These are phyloP conservation scores for Drosophila aldrichi DNA, from an alignment of 2,888 invertebrate species.

Conservation along the genomic window DNA sequence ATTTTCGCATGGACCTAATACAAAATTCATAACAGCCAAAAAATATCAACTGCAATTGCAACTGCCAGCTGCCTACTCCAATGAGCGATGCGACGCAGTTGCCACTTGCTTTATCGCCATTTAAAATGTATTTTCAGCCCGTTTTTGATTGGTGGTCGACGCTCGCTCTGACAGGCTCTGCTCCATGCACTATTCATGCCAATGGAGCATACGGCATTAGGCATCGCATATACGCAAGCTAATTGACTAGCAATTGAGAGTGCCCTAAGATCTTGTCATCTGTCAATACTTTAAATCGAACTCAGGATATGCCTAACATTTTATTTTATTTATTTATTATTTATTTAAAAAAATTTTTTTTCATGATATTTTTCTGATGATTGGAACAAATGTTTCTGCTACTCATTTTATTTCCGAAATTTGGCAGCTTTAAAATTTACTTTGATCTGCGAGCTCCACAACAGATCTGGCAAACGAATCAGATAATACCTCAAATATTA, in stretches of 20 bases:
- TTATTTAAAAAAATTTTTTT: no score
- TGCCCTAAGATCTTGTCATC: no score
- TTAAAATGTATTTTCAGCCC: constrained; percentile 50
- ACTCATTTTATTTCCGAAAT: no score
- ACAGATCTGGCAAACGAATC: no score
- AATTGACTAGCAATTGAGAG: not conserved
- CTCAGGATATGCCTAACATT: no score
- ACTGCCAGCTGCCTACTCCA: constrained; percentile 13
- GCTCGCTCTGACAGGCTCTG: constrained; percentile 48
- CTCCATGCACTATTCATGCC: constrained; percentile 27
- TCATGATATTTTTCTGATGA: no score
- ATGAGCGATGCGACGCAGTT: not conserved
- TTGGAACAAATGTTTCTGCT: no score
- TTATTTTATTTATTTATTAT: no score
- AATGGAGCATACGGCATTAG: not conserved
- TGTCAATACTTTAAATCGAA: no score
- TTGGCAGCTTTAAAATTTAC: no score
- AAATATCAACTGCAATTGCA: constrained; percentile 44
- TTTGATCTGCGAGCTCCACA: no score
- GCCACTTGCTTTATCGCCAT: constrained; percentile 45
- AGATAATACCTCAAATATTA: no score
- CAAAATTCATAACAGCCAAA: constrained; percentile 73
- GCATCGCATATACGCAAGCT: not conserved
- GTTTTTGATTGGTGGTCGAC: constrained; percentile 61
- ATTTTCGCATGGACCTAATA: constrained; percentile 72